Evolutionary conservation across 2,113 vertebrate species (phyloP).

Genomic region (Mormyrus lacerda): DNA sequence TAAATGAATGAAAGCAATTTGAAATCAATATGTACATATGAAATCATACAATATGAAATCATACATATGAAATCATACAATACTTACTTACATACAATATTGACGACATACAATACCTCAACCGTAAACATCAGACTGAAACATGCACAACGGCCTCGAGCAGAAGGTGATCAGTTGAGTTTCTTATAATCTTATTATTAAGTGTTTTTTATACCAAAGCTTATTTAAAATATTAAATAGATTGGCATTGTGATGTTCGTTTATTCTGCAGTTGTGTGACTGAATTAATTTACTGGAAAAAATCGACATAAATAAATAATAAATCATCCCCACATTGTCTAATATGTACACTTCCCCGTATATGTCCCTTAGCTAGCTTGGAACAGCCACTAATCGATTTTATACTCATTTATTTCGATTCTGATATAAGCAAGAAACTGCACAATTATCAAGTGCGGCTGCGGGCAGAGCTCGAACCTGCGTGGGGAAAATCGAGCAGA

Average conservation of each 20-base stretch:
- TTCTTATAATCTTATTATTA: background rate
- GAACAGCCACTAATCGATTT: background rate
- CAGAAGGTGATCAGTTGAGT: background rate
- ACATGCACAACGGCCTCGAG: background rate
- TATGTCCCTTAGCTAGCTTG: background rate
- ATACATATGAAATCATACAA: too few species aligned
- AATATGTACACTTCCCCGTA: too few species aligned
- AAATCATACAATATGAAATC: too few species aligned
- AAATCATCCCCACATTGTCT: too few species aligned
- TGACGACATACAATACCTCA: background rate
- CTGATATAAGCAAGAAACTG: background rate
- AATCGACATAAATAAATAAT: background rate
- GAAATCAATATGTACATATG: background rate
- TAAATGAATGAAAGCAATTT: background rate
- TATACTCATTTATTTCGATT: background rate
- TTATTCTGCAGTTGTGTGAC: background rate
- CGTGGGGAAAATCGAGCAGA: conserved; percentile 78
- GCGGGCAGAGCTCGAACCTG: conserved; percentile 75
- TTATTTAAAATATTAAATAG: background rate
- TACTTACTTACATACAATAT: too few species aligned
- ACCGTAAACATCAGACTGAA: background rate
- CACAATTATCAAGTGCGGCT: conserved; percentile 32
- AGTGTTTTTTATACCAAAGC: background rate
- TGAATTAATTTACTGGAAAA: background rate
- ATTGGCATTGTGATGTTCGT: background rate